Evolutionary conservation across 2,888 invertebrate genomes (phyloP), one percentile per base, ranked within the genome.

Genomic region (Cacoxenus indagator): DNA sequence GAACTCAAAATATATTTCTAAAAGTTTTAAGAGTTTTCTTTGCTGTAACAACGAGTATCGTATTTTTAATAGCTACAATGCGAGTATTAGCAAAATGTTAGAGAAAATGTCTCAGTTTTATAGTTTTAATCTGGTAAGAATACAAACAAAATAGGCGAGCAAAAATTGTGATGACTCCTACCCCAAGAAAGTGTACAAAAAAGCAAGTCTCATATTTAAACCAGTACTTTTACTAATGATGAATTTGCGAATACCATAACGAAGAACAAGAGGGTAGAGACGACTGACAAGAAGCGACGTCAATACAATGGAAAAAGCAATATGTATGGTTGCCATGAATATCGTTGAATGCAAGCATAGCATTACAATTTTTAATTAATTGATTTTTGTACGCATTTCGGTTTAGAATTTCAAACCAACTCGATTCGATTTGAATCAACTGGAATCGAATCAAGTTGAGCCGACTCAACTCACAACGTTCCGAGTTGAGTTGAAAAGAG

Each of bases 361-460:
- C 75, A 75, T 80, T 80, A 74, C 82, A 83, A 75, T 80, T 83
- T 80, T 83, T 83, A 80, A 80, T 80, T 80, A 80, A 80, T 80
- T 80, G 80, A 80, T 82, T 80, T 80, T 80, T 80, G 83, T 80
- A 83, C 80, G 83, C 83, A 80, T 78, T 80, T 78, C 73, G 80
- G 83, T 80, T 73, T 80, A 71, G 75, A 75, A 76, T 80, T 80
- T 78, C 79, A 80, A 62, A 31, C 24, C 45, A 17, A 62, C 19
- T 19, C 37, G 14, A 37, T 37, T 37, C 37, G 37, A 4, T 4
- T 37, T 14, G 37, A 37, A 4, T 37, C 37, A 14, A 37, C 14
- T 37, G 37, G 14, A 37, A 37, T 4, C 37, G 37, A 14, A 8
- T 37, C 37, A 14, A n/a, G n/a, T n/a, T 22, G 19, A 51, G 24